Conservation (phyloP, 2,113 vertebrate genomes). For the Chionomys nivalis region DNA sequence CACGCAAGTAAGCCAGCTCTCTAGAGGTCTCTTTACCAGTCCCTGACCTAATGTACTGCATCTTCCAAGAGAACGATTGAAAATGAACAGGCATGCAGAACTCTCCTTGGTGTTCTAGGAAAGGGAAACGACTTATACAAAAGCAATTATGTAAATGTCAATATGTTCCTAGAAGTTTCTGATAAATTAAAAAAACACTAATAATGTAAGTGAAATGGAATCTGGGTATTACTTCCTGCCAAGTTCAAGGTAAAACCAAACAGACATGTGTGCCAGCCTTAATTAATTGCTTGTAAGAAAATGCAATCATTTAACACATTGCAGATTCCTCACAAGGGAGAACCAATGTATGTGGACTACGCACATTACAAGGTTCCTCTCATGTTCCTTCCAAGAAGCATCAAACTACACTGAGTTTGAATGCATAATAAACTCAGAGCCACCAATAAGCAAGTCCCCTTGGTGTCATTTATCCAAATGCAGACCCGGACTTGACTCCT, state of each 20-base stretch:
- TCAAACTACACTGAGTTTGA: neutral
- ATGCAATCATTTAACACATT: neutral
- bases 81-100: neutral
- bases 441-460: neutral
- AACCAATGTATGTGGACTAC: no score
- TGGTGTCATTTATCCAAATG: neutral
- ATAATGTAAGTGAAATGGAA: neutral
- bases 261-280: neutral
- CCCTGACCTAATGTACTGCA: neutral
- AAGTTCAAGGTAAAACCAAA: neutral
- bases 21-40: neutral
- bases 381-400: neutral
- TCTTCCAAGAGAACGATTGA: neutral
- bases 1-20: neutral
- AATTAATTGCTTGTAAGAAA: neutral
- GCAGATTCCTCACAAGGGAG: neutral
- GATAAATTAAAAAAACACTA: neutral
- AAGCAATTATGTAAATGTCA: neutral
- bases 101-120: neutral
- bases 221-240: neutral
- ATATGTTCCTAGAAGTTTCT: neutral
- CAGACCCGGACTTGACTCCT: neutral
- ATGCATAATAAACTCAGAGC: neutral
- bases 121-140: neutral
- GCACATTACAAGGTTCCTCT: neutral